Percentiles rank a stretch among this genome's conserved stretches.
Conservation (phyloP, 2,113 vertebrate genomes). For the Bujurquina vittata region DNA sequence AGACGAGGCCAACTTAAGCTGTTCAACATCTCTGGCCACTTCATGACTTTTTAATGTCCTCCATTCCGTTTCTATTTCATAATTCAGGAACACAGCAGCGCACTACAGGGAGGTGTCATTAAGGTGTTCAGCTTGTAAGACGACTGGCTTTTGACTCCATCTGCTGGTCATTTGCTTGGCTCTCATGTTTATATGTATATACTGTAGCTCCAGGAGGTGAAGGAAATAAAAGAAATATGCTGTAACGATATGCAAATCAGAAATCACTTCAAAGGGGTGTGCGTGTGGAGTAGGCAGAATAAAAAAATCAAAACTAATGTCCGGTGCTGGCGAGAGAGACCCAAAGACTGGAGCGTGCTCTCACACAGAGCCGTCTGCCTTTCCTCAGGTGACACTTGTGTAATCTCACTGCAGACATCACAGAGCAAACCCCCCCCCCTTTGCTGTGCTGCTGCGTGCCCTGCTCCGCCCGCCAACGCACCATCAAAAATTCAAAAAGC, state of each 20-base stretch:
- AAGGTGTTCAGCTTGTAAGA: background rate
- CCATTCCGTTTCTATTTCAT: conserved; percentile 29
- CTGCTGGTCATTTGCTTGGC: conserved; percentile 56
- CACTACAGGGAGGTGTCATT: conserved; percentile 14
- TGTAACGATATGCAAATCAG: conserved; percentile 18
- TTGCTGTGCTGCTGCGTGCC: background rate
- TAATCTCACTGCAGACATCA: conserved; percentile 54
- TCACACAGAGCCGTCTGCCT: conserved; percentile 26
- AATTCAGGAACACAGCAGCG: conserved; percentile 37
- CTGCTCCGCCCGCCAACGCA: conserved; percentile 34
- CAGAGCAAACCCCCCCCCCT: conserved; percentile 32
- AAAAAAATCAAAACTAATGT: conserved; percentile 41
- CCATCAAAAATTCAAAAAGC: conserved; percentile 59
- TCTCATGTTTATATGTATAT: conserved; percentile 3
- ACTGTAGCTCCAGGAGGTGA: background rate
- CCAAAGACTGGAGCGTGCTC: conserved; percentile 7
- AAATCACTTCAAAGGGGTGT: conserved; percentile 35
- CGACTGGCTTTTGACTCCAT: conserved; percentile 58
- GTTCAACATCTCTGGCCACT: conserved; percentile 19
- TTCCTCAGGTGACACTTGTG: conserved; percentile 50
- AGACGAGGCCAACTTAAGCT: background rate
- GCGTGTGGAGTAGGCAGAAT: background rate
- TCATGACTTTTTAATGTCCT: conserved; percentile 44
- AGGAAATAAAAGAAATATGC: conserved; percentile 13
- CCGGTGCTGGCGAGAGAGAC: conserved; percentile 18